Base-by-base conservation (phyloP, 2,888 invertebrate species). In the Hydraecia micacea region DNA sequence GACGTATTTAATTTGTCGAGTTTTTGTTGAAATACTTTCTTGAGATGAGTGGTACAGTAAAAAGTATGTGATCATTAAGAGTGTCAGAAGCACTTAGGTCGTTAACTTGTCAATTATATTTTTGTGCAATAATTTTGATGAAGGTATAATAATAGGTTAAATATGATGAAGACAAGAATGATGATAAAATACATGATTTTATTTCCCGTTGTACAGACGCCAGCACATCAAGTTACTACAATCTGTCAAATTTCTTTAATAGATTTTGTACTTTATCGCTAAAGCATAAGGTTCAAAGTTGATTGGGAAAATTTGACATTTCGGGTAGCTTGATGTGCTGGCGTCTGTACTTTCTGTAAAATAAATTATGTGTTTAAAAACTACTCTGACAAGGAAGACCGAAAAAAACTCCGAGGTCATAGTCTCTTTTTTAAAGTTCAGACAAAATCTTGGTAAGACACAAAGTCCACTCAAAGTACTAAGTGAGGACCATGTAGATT, bases 1-100 rank as follows among this genome's bases (percentile, higher is more conserved):
- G 65, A 85, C 42, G 39, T 52, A 52, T 72, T 68, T 69, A 39
- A 77, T 73, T 52, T 32, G 42, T 49, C 21, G 4, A 46, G 55
- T 49, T 49, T 71, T 67, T 72, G 49, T 58, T 7, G 9, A 58
- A 42, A 49, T n/a, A 36, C 46, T 81, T 60, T 46, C 21, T 67
- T 7, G 9, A 58, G 21, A 63, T 15, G 18, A 58, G 15, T 32
- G 3, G n/a, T 21, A 28, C 9, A 25, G 15, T 21, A 62, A n/a
- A 75, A 62, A 62, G 6, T 5, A 6, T 32, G 25, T 66, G 25
- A 36, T 28, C 11, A 68, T 28, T 65, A 65, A 13, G 1, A n/a
- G 21, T 46, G 28, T 18, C 39, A 28, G 46, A 42, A 42, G 25
- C 11, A 55, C 18, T 69, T 36, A 32, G 15, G 13, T 46, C 7